phyloP scores from a whole-genome alignment of 2,797 vertebrate genomes.

The Aeoliscus strigatus region DNA sequence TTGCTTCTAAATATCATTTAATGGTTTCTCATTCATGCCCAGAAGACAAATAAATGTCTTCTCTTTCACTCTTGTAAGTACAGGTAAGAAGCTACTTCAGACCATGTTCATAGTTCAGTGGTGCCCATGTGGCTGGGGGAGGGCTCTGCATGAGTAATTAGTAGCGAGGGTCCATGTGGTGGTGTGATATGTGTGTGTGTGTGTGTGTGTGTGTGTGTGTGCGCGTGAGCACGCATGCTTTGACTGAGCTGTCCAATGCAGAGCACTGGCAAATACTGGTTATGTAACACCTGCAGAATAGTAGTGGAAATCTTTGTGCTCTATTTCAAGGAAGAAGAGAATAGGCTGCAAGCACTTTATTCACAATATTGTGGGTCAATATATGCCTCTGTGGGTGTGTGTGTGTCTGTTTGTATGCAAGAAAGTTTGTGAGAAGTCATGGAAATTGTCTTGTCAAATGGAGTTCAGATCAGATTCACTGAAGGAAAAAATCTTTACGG shows the following conservation, averaged over 20 bases:
- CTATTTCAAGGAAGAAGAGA: slow-evolving; percentile 34
- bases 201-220: slow-evolving; percentile 10
- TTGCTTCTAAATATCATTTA: too few relatives aligned
- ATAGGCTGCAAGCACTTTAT: slow-evolving; percentile 31
- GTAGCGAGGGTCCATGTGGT: slow-evolving; percentile 41
- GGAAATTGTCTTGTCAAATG: too few relatives aligned
- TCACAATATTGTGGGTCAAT: slow-evolving; percentile 55
- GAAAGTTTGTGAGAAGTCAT: background rate
- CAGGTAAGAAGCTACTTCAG: slow-evolving; percentile 17
- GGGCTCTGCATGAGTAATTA: slow-evolving; percentile 30
- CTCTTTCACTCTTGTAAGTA: slow-evolving; percentile 1
- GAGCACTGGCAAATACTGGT: slow-evolving; percentile 44
- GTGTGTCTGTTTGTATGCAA: slow-evolving; percentile 15
- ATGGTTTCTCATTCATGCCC: too few relatives aligned
- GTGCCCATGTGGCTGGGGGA: slow-evolving; percentile 37
- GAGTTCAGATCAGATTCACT: too few relatives aligned
- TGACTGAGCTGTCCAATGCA: slow-evolving; percentile 12
- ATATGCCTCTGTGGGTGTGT: slow-evolving; percentile 13
- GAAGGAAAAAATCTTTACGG: too few relatives aligned
- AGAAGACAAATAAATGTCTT: background rate
- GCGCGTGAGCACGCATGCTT: slow-evolving; percentile 23
- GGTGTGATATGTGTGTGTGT: background rate
- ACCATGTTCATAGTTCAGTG: slow-evolving; percentile 24
- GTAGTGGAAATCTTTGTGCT: slow-evolving; percentile 33
- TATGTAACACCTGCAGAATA: slow-evolving; percentile 48